Conservation (phyloP, 1,140 invertebrate genomes). For the Halotydeus destructor region DNA sequence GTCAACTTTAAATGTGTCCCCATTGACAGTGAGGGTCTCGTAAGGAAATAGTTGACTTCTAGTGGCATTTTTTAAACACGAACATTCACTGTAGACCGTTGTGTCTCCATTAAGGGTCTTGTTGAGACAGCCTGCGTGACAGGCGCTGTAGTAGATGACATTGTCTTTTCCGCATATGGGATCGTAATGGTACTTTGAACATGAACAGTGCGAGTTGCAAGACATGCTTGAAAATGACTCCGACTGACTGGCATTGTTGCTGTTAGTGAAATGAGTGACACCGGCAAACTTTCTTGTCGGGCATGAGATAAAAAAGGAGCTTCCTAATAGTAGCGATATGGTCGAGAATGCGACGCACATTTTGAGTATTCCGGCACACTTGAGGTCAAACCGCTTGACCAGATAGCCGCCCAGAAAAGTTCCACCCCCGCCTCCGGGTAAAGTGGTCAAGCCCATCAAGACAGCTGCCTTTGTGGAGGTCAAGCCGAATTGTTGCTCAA, state of each 20-base stretch:
- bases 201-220: constrained; percentile 40
- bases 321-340: not conserved
- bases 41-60: no score
- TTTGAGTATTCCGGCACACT: constrained; percentile 48
- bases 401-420: constrained; percentile 58
- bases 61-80: no score
- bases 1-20: no score
- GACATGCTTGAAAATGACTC: constrained; percentile 3
- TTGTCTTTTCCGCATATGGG: constrained; percentile 26
- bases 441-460: constrained; percentile 41
- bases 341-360: no score
- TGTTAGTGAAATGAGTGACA: not conserved
- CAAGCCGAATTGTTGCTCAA: constrained; percentile 60
- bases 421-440: constrained; percentile 33
- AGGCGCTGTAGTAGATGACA: constrained; percentile 22
- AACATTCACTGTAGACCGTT: no score
- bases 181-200: constrained; percentile 19
- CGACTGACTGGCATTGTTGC: not conserved
- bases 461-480: constrained; percentile 45
- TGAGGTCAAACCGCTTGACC: constrained; percentile 46
- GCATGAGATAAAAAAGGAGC: not conserved
- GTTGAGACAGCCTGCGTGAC: constrained; percentile 12
- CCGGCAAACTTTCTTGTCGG: not conserved
- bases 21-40: no score
- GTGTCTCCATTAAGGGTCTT: constrained; percentile 2